Conservation (phyloP, 2,113 vertebrate species). For the Rafetus swinhoei region DNA sequence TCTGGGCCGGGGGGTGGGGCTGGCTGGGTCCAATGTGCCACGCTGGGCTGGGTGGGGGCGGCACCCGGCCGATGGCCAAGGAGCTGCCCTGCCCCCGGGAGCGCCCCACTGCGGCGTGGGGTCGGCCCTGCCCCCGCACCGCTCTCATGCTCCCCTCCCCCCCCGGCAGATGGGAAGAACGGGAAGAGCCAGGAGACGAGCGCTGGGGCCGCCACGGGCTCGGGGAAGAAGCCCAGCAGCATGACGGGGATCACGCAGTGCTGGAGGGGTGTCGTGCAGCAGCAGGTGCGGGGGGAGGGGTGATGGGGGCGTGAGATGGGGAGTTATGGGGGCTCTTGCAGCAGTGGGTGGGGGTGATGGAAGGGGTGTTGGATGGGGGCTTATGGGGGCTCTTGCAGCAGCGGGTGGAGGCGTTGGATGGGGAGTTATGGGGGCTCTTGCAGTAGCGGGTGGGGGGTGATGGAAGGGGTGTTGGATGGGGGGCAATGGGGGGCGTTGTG, state of each 20-base stretch:
- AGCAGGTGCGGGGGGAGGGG: not conserved
- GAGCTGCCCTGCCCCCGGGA: fast-evolving
- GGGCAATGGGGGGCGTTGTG: too few species aligned
- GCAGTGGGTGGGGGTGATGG: conserved; percentile 78
- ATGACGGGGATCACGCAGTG: conserved; percentile 83
- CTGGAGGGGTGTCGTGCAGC: conserved; percentile 75
- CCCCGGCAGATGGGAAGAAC: conserved; percentile 82
- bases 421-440: too few species aligned
- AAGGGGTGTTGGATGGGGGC: not conserved
- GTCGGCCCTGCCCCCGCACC: not conserved
- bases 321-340: too few species aligned
- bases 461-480: too few species aligned
- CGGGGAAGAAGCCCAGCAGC: conserved; percentile 76
- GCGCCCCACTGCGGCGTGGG: not conserved
- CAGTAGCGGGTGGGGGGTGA: too few species aligned
- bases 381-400: too few species aligned
- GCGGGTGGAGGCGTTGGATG: not conserved
- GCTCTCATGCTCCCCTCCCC: not conserved
- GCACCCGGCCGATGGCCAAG: not conserved
- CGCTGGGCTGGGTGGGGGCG: too few species aligned
- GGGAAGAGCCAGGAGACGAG: conserved; percentile 78
- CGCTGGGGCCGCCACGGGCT: conserved; percentile 56
- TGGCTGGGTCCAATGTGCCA: not conserved
- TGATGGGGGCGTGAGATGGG: not conserved
- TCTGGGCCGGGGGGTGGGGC: too few species aligned